These are phyloP conservation scores for Myotis yumanensis DNA, from an alignment of 2,113 vertebrate genomes.

Conservation along the genomic window DNA sequence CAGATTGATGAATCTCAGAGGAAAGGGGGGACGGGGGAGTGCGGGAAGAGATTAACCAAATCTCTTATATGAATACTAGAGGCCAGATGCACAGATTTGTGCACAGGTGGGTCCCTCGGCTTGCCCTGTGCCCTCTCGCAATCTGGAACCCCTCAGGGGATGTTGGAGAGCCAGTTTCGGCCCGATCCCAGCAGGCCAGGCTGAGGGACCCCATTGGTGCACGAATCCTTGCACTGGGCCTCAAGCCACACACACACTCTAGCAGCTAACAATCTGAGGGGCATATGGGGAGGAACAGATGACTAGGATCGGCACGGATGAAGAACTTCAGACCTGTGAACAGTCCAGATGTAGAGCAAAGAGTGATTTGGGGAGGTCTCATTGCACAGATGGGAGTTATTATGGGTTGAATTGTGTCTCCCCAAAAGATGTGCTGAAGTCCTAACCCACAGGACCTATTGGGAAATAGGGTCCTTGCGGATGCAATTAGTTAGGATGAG, in stretches of 20 bases:
- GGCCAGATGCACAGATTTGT: no score
- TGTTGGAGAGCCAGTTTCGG: no score
- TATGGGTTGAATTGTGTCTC: neutral
- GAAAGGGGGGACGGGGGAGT: no score
- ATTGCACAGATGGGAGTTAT: neutral
- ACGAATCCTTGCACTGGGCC: no score
- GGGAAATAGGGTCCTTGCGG: neutral
- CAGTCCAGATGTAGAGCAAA: neutral
- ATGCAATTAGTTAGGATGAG: neutral
- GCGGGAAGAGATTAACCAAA: no score
- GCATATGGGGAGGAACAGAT: neutral
- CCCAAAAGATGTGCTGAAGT: neutral
- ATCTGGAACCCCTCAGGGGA: no score
- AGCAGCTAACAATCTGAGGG: neutral
- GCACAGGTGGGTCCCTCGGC: no score
- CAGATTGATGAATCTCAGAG: no score
- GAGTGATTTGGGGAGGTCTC: neutral
- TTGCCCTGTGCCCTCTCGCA: no score
- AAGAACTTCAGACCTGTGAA: neutral
- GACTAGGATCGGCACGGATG: accelerated
- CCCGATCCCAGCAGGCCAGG: no score
- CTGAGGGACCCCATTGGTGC: no score
- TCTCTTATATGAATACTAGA: no score
- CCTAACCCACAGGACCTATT: neutral
- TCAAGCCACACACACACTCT: neutral